A percentile compares a stretch with the other conserved stretches of the same genome.
Evolutionary conservation across 2,113 vertebrate genomes (phyloP).

Genomic region (Psilopsiagon aurifrons): DNA sequence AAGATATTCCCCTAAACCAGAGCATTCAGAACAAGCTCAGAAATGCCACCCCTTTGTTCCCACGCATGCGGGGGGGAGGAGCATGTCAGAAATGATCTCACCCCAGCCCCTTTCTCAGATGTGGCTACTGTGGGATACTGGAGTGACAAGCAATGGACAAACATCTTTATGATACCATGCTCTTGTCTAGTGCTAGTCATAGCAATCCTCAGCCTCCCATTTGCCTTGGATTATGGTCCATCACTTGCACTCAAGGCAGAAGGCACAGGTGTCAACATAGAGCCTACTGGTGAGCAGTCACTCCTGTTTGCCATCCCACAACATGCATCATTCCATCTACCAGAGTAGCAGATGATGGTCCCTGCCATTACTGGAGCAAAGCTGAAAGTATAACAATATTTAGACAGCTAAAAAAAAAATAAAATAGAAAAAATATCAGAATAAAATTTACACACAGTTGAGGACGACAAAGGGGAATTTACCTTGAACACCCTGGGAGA

Average conservation of each 20-base stretch:
- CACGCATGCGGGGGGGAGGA: too few relatives aligned
- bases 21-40: not conserved
- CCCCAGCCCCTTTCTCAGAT: not conserved
- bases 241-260: not conserved
- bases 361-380: not conserved
- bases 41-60: not conserved
- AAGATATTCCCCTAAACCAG: not conserved
- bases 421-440: not conserved
- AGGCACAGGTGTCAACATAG: not conserved
- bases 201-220: not conserved
- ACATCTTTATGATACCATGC: not conserved
- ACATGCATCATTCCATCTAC: rapidly evolving
- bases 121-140: not conserved
- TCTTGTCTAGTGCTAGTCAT: not conserved
- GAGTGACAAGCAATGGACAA: not conserved
- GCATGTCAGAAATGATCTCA: rapidly evolving
- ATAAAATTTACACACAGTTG: not conserved
- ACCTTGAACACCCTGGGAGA: not conserved
- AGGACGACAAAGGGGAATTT: not conserved
- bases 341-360: not conserved
- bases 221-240: not conserved
- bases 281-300: not conserved
- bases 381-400: not conserved
- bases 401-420: not conserved
- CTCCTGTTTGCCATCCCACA: not conserved